phyloP scores from a whole-genome alignment of 1,140 invertebrate genomes.

The Lucilia cuprina region DNA sequence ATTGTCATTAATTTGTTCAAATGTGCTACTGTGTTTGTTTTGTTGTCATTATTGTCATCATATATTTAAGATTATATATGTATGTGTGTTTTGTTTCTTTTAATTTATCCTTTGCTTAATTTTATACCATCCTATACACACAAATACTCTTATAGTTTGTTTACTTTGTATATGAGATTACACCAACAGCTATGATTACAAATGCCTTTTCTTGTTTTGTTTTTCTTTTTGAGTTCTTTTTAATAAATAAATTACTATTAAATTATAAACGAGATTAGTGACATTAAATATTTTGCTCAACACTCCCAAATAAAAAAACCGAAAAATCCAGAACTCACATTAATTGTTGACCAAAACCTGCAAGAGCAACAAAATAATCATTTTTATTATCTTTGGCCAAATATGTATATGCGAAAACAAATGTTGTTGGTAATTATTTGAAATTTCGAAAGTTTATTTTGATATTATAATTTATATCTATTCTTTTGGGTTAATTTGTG shows the following conservation, averaged over 20 bases:
- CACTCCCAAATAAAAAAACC: neutral
- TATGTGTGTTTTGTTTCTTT: too few species aligned
- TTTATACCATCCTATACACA: neutral
- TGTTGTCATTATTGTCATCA: neutral
- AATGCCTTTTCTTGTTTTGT: neutral
- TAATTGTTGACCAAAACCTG: neutral
- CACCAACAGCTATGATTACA: neutral
- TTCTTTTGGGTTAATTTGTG: too few species aligned
- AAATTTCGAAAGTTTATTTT: too few species aligned
- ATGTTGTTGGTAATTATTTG: neutral
- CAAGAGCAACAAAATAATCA: too few species aligned
- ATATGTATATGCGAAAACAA: neutral
- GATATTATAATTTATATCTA: too few species aligned
- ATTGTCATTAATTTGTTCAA: neutral
- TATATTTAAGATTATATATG: too few species aligned
- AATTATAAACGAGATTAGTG: constrained; percentile 10
- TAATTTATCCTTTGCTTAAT: neutral
- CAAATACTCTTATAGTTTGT: neutral
- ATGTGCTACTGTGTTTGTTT: neutral
- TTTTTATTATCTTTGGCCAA: neutral
- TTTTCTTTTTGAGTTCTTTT: neutral
- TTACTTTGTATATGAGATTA: neutral
- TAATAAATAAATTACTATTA: neutral
- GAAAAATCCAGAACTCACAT: neutral
- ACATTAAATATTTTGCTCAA: neutral